Base-by-base conservation (phyloP, 1,140 invertebrate species). In the Amphibalanus amphitrite region DNA sequence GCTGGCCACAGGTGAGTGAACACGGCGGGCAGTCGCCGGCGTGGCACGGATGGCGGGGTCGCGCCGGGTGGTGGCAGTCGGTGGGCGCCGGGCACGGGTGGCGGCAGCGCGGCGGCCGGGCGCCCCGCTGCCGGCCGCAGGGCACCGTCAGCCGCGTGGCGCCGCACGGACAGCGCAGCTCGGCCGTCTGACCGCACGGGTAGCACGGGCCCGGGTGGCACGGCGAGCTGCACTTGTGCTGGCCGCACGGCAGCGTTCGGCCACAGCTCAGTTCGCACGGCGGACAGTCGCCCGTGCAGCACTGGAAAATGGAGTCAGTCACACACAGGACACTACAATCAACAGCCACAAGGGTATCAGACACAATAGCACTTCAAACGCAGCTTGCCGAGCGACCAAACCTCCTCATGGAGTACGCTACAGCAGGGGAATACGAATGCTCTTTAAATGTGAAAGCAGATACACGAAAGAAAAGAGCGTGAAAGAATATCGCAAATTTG, bases 151-250 rank as follows among this genome's bases (percentile, higher is more conserved):
- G 85, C 70, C 84, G 86, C 30, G 90, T 93, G 59, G 82, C 82
- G 40, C 91, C 90, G 81, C 95, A 97, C 65, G 85, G 84, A 77
- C 95, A 97, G 28, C 85, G 86, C 0, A 96, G 84, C 76, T 87
- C 84, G 4, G 89, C 88, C 29, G 87, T 90, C 71, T 88, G 78
- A 4, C 86, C 85, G 76, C 94, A 97, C 0, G 94, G 94, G 81
- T 94, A 97, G 76, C 95, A 97, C 0, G 88, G 89, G 0, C 93
- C 93, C 75, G 84, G 86, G 78, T 96, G 93, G 79, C 93, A 96
- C 0, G 89, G 83, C 38, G 87, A 89, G 17, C 85, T 81, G 79
- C 94, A 97, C 80, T 93, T 93, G 79, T 97, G 94, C 70, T 92
- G 90, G 17, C 89, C 87, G 79, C 93, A 97, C 28, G 86, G 86